Percentiles rank a stretch among this genome's conserved stretches.
phyloP scores from a whole-genome alignment of 2,113 vertebrate genomes.

The Burhinus bistriatus region DNA sequence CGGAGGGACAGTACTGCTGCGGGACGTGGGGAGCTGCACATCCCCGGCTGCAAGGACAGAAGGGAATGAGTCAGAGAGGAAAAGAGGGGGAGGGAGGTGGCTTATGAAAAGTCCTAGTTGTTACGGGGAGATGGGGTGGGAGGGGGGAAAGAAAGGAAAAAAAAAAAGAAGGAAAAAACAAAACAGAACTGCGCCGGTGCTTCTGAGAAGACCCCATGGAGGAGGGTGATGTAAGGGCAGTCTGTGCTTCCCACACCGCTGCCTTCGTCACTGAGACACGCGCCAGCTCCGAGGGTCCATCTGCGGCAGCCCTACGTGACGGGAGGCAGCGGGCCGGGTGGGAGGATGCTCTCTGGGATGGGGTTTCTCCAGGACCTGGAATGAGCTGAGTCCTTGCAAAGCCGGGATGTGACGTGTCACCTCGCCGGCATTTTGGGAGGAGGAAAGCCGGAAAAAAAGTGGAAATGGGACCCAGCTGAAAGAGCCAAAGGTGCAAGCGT shows the following conservation, averaged over 20 bases:
- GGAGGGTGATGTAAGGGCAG: background rate
- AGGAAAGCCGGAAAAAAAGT: background rate
- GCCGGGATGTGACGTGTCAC: fast-evolving
- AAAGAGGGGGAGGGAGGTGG: background rate
- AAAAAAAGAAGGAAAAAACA: background rate
- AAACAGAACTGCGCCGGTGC: fast-evolving
- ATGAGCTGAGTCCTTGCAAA: background rate
- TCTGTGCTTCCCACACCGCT: background rate
- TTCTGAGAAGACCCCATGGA: fast-evolving
- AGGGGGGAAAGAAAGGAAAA: fast-evolving
- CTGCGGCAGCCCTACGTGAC: background rate
- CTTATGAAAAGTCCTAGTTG: background rate
- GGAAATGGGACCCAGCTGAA: background rate
- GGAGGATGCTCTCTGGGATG: background rate
- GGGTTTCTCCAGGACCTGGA: background rate
- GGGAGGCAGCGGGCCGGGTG: fast-evolving
- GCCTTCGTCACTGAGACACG: background rate
- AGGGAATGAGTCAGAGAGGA: background rate
- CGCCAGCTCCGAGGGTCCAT: background rate
- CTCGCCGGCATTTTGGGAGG: fast-evolving
- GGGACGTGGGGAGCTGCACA: conserved; percentile 25
- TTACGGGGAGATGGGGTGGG: background rate
- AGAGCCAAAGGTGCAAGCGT: background rate
- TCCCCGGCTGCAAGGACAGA: background rate
- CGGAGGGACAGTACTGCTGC: background rate